Conservation (phyloP, 2,797 vertebrate genomes). For the Leptatherina wallacei region DNA sequence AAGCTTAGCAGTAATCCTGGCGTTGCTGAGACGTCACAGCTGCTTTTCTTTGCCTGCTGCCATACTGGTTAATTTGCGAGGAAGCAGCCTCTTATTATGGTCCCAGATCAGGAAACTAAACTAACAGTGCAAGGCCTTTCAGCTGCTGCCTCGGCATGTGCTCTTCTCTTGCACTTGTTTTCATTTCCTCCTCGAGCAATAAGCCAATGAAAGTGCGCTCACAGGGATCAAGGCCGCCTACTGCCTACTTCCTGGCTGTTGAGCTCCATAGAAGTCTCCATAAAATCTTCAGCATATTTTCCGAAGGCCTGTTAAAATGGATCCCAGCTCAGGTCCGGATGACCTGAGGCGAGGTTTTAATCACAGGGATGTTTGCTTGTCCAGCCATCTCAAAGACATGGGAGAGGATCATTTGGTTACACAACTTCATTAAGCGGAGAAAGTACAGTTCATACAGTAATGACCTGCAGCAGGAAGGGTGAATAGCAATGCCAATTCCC, state of each 20-base stretch:
- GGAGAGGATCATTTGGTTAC: conserved; percentile 37
- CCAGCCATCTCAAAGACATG: conserved; percentile 27
- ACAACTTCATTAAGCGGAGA: conserved; percentile 36
- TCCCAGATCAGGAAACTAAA: conserved; percentile 41
- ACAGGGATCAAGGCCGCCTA: conserved; percentile 70
- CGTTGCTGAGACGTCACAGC: conserved; percentile 70
- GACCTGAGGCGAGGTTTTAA: conserved; percentile 67
- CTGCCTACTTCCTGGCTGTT: conserved; percentile 59
- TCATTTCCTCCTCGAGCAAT: conserved; percentile 59
- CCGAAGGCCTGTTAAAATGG: conserved; percentile 71
- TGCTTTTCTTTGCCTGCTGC: conserved; percentile 72
- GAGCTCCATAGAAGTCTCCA: conserved; percentile 71
- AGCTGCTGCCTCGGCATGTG: conserved; percentile 46
- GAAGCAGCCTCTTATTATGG: conserved; percentile 61
- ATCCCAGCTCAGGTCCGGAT: conserved; percentile 60
- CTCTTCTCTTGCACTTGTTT: conserved; percentile 68
- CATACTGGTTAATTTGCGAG: conserved; percentile 64
- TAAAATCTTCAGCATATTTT: conserved; percentile 77
- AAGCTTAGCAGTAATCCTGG: conserved; percentile 79
- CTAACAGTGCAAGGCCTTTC: conserved; percentile 46
- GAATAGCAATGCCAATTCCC: background rate
- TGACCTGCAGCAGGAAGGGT: conserved; percentile 7
- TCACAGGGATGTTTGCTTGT: conserved; percentile 50
- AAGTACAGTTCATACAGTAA: background rate
- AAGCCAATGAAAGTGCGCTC: conserved; percentile 52